Conservation (phyloP, 1,140 invertebrate genomes). For the Drosophila pseudoananassae region DNA sequence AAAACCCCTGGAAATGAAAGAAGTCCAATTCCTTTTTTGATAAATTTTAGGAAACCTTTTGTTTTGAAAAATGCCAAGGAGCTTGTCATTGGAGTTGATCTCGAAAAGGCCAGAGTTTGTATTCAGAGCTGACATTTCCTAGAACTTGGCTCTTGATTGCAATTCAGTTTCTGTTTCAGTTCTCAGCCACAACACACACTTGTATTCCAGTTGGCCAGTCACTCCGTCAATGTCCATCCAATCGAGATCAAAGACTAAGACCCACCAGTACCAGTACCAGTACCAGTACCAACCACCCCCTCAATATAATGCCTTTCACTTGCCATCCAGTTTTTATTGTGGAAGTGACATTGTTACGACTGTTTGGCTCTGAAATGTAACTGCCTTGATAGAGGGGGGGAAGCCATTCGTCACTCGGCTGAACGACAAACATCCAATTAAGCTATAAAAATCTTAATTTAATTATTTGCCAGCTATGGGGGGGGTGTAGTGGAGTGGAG, state of each 20-base stretch:
- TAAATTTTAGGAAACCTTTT: no score
- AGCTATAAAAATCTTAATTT: slow-evolving; percentile 80
- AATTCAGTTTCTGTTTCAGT: background rate
- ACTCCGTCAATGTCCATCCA: slow-evolving; percentile 41
- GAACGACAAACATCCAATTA: slow-evolving; percentile 77
- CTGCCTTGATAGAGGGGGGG: slow-evolving; percentile 3
- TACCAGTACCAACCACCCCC: slow-evolving; percentile 20
- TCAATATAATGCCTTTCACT: slow-evolving; percentile 41
- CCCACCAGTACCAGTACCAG: slow-evolving; percentile 23
- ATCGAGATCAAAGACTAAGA: slow-evolving; percentile 30
- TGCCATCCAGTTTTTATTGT: background rate
- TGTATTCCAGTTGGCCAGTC: no score
- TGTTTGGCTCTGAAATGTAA: slow-evolving; percentile 14
- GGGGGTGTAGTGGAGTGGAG: slow-evolving; percentile 5
- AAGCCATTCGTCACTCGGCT: slow-evolving; percentile 44
- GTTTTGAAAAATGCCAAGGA: slow-evolving; percentile 26
- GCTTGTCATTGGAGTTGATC: background rate
- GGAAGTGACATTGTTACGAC: background rate
- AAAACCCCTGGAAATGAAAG: no score
- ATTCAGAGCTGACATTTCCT: slow-evolving; percentile 13
- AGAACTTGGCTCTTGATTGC: slow-evolving; percentile 2
- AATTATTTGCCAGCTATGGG: slow-evolving; percentile 74
- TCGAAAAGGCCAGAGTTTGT: slow-evolving; percentile 17
- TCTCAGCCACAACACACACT: no score
- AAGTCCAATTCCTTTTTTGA: background rate